phyloP scores from a whole-genome alignment of 64 coral and sea anemone species.

The Acropora tenuis region DNA sequence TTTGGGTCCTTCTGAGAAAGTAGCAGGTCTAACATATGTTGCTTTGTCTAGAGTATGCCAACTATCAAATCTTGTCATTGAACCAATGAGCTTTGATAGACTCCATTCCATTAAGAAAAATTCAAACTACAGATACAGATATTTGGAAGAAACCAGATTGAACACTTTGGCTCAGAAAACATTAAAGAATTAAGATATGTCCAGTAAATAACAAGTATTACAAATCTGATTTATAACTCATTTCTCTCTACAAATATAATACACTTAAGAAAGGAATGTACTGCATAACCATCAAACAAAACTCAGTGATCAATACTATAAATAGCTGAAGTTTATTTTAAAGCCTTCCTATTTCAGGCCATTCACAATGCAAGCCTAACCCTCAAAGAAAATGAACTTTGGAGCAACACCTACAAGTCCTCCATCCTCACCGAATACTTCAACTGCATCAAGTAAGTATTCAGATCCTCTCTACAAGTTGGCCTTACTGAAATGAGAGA shows the following conservation, averaged over 20 bases:
- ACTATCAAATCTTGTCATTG: background rate
- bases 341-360: background rate
- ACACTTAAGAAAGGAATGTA: background rate
- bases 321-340: too few relatives aligned
- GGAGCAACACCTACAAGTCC: background rate
- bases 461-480: background rate
- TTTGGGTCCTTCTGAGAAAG: background rate
- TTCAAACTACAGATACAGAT: conserved; percentile 9
- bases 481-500: background rate
- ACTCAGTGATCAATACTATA: too few relatives aligned
- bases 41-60: background rate
- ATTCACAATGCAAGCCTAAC: background rate
- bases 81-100: conserved; percentile 13
- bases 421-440: background rate
- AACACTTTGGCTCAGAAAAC: conserved; percentile 9
- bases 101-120: background rate
- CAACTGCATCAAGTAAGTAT: conserved; percentile 7
- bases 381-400: background rate
- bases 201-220: background rate
- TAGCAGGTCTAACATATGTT: conserved; percentile 5
- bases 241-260: background rate
- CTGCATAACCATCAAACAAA: too few relatives aligned
- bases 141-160: conserved; percentile 22
- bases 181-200: background rate
- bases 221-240: background rate